Base-by-base conservation (phyloP, 2,888 invertebrate species). In the Hypomecis punctinalis region DNA sequence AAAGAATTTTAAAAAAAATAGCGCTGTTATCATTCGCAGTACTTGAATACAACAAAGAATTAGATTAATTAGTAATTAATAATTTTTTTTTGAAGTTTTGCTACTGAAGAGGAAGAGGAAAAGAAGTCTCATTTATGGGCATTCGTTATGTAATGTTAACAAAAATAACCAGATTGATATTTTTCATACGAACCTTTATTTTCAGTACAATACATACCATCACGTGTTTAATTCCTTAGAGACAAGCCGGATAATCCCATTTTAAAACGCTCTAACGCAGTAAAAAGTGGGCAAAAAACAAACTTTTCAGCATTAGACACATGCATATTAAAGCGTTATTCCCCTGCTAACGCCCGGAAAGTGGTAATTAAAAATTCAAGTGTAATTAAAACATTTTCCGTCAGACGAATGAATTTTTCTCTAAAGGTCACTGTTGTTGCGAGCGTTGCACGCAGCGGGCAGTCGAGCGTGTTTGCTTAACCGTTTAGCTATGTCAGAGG, bases 311-410 rank as follows among this genome's bases (percentile, higher is more conserved):
- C 13, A 33, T 52, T 52, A 52, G 40, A 55, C 36, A 23, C 43
- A 11, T 36, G 45, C 46, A 45, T 55, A 43, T 55, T 39, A 47
- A 47, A 11, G 35, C n/a, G 35, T 43, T 52, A 52, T 52, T 46
- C 52, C 52, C 43, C 37, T 33, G 39, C 39, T 11, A 13, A 53
- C 33, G 33, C 48, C 40, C 47, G 54, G 54, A 55, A 49, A 61
- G 54, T 43, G 48, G 36, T 42, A 43, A 54, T 61, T 48, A 61
- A 61, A 54, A 45, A 61, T 55, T 61, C 61, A 55, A 23, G 45
- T 43, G 45, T n/a, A 49, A 61, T 61, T 33, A 48, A 60, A 53
- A 53, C 10, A 11, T 61, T 61, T 55, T 61, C 61, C 49, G 49
- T 37, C 49, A 55, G 13, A 49, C 43, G 5, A 37, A 49, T 47